Evolutionary conservation across 2,113 vertebrate species (phyloP).

Genomic region (Poecile atricapillus): DNA sequence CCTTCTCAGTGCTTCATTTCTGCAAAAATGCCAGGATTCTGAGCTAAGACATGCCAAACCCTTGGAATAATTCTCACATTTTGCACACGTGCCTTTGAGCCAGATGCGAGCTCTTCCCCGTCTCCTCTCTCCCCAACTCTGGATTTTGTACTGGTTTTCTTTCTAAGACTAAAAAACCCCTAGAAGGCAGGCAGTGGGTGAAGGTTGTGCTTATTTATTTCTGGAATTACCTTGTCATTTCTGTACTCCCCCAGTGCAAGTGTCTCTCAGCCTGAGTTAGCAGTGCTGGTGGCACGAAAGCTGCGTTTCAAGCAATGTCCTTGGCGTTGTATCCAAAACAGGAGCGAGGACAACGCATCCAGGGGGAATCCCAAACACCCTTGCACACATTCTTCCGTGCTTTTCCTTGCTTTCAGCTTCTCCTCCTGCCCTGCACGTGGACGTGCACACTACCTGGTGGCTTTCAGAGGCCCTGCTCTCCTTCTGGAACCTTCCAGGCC

Average conservation of each 20-base stretch:
- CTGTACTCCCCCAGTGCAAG: slow-evolving; percentile 23
- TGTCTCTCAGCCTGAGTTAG: background rate
- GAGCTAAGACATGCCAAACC: background rate
- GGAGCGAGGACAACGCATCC: background rate
- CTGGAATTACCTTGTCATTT: slow-evolving; percentile 22
- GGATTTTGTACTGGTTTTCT: background rate
- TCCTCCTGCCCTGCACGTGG: background rate
- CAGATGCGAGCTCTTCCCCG: rapidly evolving
- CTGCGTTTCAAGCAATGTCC: background rate
- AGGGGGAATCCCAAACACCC: background rate
- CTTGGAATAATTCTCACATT: background rate
- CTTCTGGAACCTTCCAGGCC: background rate
- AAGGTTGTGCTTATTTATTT: background rate
- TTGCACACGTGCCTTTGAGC: background rate
- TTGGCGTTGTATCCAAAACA: background rate
- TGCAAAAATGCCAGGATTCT: background rate
- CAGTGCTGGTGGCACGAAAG: background rate
- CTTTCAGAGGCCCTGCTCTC: background rate
- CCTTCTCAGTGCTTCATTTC: background rate
- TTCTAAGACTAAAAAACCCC: background rate
- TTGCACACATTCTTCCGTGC: background rate
- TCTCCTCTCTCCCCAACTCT: background rate
- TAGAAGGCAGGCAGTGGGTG: too few relatives aligned
- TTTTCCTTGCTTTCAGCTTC: background rate
- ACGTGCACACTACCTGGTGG: background rate